Evolutionary conservation across 1,140 invertebrate species (phyloP), one percentile per base, ranked within the genome.

Genomic region (Portunus trituberculatus): DNA sequence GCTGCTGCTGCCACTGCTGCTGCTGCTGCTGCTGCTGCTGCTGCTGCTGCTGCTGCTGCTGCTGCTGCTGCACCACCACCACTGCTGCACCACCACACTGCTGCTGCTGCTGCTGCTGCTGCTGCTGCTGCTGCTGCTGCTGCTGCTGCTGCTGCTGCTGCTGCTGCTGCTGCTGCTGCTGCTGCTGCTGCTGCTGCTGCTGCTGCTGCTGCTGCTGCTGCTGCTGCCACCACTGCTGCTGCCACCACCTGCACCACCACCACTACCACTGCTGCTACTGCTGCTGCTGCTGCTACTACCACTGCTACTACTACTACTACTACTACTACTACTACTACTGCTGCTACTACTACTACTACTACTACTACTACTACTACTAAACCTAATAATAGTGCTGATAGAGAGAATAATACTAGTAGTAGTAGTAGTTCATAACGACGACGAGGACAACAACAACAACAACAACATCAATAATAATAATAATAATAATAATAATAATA

Each of bases 281-380:
- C 59, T 76, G 20, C 20, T 76, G 20, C 59, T 76, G 20, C 59
- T 25, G 20, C 59, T 76, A 76, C 59, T 76, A 76, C 59, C 20
- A 76, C 59, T 76, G 20, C 59, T 76, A 25, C 59, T 52, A 52
- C 14, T 52, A 52, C 48, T 76, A 76, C 67, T 76, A 76, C 67
- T 76, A 76, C 67, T 76, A 76, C 67, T n/a, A 76, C 20, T 76
- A 76, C 67, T 76, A 76, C 67, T 76, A 76, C 67, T 76, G n/a
- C 67, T 76, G n/a, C 67, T n/a, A 76, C 67, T 76, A 76, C 67
- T 76, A 76, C 67, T 76, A 76, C 67, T 76, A 76, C 67, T 76
- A 76, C 67, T 76, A 76, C 67, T 76, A 76, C 67, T n/a, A 76
- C 7, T 76, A 76, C 20, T 76, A 76, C 67, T n/a, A 76, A 12